These are phyloP conservation scores for Trichacis sp. DNA, from an alignment of 2,888 invertebrate species.

Conservation along the genomic window DNA sequence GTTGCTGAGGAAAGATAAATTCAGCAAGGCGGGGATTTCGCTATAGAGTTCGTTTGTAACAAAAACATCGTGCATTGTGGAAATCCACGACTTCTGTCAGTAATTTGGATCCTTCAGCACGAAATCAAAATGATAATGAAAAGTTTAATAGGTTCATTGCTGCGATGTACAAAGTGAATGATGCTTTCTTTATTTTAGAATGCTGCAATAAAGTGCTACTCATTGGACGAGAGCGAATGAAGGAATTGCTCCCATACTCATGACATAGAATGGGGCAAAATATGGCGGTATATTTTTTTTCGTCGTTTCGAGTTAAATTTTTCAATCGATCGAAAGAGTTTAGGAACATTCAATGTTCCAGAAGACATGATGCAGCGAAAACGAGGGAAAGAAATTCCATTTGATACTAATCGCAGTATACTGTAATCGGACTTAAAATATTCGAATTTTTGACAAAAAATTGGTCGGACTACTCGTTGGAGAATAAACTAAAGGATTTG, in stretches of 20 bases:
- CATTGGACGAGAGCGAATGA: slow-evolving; percentile 58
- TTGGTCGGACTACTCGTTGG: not conserved
- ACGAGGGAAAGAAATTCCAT: too few relatives aligned
- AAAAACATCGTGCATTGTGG: slow-evolving; percentile 66
- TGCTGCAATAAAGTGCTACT: slow-evolving; percentile 68
- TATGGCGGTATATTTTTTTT: slow-evolving; percentile 38
- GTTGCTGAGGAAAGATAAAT: slow-evolving; percentile 67
- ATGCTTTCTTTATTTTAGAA: slow-evolving; percentile 67
- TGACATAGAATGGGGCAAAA: slow-evolving; percentile 52
- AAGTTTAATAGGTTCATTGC: slow-evolving; percentile 64
- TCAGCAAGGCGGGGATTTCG: slow-evolving; percentile 71
- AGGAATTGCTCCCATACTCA: slow-evolving; percentile 63
- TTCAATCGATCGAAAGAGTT: too few relatives aligned
- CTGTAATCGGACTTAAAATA: slow-evolving; percentile 68
- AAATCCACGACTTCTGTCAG: slow-evolving; percentile 65
- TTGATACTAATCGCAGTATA: too few relatives aligned
- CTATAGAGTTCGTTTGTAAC: slow-evolving; percentile 66
- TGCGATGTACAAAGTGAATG: slow-evolving; percentile 67
- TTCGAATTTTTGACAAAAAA: slow-evolving; percentile 58
- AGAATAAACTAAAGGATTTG: slow-evolving; percentile 65
- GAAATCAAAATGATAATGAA: slow-evolving; percentile 44
- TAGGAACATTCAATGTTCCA: too few relatives aligned
- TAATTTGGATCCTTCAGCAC: slow-evolving; percentile 56
- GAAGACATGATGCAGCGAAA: too few relatives aligned
- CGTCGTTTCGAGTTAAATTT: too few relatives aligned